Evolutionary conservation across 2,797 vertebrate species (phyloP).

Genomic region (Geotrypetes seraphini): DNA sequence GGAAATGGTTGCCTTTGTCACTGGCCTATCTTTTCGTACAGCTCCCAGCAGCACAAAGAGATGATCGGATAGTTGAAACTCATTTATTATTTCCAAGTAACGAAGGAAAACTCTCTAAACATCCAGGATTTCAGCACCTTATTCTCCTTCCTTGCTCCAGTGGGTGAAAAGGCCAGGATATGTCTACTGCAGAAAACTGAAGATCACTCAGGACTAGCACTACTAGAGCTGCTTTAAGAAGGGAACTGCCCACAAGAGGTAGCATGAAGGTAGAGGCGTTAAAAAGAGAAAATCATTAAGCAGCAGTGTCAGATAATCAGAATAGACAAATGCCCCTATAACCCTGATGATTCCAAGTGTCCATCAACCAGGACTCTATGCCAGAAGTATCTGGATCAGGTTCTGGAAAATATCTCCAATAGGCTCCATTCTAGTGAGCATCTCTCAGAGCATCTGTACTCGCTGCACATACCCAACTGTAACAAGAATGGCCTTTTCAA

Average conservation of each 20-base stretch:
- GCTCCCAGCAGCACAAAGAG: no score
- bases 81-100: no score
- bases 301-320: conserved; percentile 60
- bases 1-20: no score
- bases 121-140: no score
- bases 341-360: conserved; percentile 51
- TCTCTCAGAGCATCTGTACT: conserved; percentile 82
- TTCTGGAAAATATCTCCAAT: conserved; percentile 81
- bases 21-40: no score
- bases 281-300: conserved; percentile 48
- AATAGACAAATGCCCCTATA: conserved; percentile 34
- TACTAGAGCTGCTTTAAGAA: conserved; percentile 32
- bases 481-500: conserved; percentile 85
- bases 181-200: no score
- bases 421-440: conserved; percentile 84
- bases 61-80: no score
- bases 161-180: no score
- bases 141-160: no score
- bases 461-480: conserved; percentile 88
- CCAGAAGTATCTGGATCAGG: conserved; percentile 80
- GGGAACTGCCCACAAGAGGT: conserved; percentile 40
- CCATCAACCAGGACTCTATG: conserved; percentile 63
- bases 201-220: no score
- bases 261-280: conserved; percentile 52
- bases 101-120: no score